Conservation (phyloP, 23 tunicate genomes). For the Pegea sp. region DNA sequence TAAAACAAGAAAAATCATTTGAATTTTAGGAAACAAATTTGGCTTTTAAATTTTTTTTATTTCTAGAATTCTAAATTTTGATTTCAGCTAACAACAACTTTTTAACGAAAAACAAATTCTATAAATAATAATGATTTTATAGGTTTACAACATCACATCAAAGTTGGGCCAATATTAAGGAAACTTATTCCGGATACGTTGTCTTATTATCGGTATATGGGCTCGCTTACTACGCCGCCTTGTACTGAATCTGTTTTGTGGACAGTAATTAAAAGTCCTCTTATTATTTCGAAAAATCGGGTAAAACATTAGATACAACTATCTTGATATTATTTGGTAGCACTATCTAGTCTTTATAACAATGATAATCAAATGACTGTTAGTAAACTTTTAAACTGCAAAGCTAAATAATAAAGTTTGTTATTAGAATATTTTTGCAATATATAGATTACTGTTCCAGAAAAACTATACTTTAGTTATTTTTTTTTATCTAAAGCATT, state of each 20-base stretch:
- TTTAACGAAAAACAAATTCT: too few species aligned
- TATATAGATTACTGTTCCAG: not conserved
- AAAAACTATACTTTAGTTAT: not conserved
- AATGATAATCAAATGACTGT: too few species aligned
- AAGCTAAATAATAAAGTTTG: too few species aligned
- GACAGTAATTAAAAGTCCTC: slow-evolving; percentile 35
- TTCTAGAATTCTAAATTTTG: not conserved
- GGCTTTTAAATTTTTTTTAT: slow-evolving; percentile 1
- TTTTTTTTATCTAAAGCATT: not conserved
- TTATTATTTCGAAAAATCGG: slow-evolving; percentile 13
- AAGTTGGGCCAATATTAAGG: slow-evolving; percentile 19
- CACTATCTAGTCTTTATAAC: too few species aligned
- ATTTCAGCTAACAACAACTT: too few species aligned
- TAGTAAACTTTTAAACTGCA: too few species aligned
- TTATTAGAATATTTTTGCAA: too few species aligned
- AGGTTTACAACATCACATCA: slow-evolving; percentile 10
- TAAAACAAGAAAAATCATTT: too few species aligned
- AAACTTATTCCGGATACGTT: slow-evolving; percentile 22
- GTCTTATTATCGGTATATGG: slow-evolving; percentile 55
- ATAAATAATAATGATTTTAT: too few species aligned
- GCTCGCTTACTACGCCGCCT: slow-evolving; percentile 84
- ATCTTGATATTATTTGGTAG: too few species aligned
- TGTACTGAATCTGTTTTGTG: slow-evolving; percentile 59
- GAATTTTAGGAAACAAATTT: too few species aligned
- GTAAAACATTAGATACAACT: slow-evolving; percentile 15